These are phyloP conservation scores for Momotus momota DNA, from an alignment of 2,797 vertebrate genomes.

Conservation along the genomic window DNA sequence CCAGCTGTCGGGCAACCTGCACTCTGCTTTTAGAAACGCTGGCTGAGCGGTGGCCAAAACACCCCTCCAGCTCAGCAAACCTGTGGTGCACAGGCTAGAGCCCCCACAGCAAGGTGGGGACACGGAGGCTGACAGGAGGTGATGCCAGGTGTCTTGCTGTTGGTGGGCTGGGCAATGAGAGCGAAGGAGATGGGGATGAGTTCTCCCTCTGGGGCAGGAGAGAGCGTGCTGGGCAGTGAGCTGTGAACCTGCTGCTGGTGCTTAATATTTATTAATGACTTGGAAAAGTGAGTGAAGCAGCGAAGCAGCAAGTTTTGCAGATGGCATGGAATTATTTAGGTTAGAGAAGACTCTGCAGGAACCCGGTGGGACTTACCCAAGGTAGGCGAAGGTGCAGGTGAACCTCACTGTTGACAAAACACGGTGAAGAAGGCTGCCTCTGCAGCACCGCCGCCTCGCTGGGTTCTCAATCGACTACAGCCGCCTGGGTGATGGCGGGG, in stretches of 20 bases:
- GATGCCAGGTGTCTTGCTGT: background rate
- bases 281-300: conserved; percentile 46
- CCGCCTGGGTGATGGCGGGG: rapidly evolving
- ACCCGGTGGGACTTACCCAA: background rate
- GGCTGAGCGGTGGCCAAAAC: background rate
- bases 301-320: conserved; percentile 46
- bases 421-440: rapidly evolving
- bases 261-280: conserved; percentile 60
- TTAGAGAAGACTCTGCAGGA: background rate
- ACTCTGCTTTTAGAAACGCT: background rate
- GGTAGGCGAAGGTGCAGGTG: background rate
- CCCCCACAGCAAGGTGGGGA: background rate
- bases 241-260: background rate
- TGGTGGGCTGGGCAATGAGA: rapidly evolving
- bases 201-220: background rate
- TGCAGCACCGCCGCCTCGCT: rapidly evolving
- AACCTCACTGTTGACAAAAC: background rate
- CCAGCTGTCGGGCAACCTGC: background rate
- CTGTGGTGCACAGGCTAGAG: background rate
- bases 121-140: rapidly evolving
- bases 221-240: conserved; percentile 12
- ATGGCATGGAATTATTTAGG: conserved; percentile 18
- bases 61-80: background rate
- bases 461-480: background rate
- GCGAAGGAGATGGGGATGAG: background rate